Evolutionary conservation across 2,797 vertebrate genomes (phyloP), one percentile per base, ranked within the genome.

Genomic region (Sebastes minor): DNA sequence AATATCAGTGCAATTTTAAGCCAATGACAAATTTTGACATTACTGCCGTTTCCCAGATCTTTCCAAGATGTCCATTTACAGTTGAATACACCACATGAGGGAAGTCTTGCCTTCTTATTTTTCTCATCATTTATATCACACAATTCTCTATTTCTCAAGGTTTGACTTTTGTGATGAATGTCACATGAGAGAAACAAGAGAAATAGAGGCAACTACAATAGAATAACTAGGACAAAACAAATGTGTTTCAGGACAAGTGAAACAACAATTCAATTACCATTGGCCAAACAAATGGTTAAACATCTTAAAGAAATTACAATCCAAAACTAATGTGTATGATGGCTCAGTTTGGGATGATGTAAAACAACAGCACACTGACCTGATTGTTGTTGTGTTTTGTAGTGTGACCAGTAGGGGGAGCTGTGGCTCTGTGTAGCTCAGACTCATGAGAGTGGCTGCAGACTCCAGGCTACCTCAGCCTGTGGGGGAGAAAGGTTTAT

Each of bases 361-460:
- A 23, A 53, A 25, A n/a, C 25, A 10, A 2, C 14, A 35, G 38
- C 18, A 22, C 6, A 10, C 8, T 62, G 33, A 59, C n/a, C 32
- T 46, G 18, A 49, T 33, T 74, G 42, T 73, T 77, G 69, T 63
- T 83, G 68, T 83, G 12, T 59, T 57, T 16, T 23, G 5, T 8
- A 4, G 9, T 60, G 7, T 55, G 10, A 12, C 67, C 92, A 53
- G 81, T 53, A 83, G 90, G 90, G 83, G 90, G 90, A 60, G 91
- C 91, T 94, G 91, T 93, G 87, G 88, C 28, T 89, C 91, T 70
- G 35, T 59, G 49, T 1, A 63, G 60, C 59, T 71, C 33, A 11
- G 57, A 4, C n/a, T 42, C 38, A 42, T 42, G 38, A 42, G 38
- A 42, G 68, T 30, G 1, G 62, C 72, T 77, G 71, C 59, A 83